Conservation (phyloP, 2,888 invertebrate genomes). For the Caenorhabditis sinica region DNA sequence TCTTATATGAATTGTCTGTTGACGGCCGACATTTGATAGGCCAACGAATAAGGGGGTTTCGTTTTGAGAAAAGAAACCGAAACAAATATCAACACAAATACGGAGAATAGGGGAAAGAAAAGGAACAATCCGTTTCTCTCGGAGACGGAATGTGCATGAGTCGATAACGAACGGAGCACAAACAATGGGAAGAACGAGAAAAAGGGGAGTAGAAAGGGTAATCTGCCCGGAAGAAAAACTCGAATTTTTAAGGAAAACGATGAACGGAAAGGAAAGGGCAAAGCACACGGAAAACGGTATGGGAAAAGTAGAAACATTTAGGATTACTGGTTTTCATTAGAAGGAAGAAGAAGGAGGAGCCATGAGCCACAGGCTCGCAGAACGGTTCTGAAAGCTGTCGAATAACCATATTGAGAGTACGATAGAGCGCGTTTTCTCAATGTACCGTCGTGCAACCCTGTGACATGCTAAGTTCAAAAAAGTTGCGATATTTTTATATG, state of each 20-base stretch:
- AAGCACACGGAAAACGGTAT: not conserved
- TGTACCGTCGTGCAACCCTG: no score
- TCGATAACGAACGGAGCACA: conserved; percentile 49
- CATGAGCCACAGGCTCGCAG: no score
- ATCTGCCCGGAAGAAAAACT: conserved; percentile 17
- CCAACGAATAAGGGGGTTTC: no score
- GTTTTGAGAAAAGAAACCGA: not conserved
- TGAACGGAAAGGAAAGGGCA: not conserved
- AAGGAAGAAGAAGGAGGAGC: no score
- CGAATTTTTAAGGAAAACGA: not conserved
- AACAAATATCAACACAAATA: not conserved
- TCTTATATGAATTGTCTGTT: no score
- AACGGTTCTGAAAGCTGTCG: no score
- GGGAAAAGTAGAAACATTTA: not conserved
- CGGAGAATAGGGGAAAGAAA: not conserved
- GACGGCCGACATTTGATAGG: no score
- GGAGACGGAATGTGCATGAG: conserved; percentile 37
- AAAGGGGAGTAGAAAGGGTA: not conserved
- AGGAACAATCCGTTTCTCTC: not conserved
- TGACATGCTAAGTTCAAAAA: no score
- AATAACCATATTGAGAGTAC: no score
- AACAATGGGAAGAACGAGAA: conserved; percentile 28
- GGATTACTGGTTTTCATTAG: not conserved
- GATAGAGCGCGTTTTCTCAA: no score
- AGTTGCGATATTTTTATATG: no score